Evolutionary conservation across 2,113 vertebrate species (phyloP), one percentile per base, ranked within the genome.

Genomic region (Alces alces): DNA sequence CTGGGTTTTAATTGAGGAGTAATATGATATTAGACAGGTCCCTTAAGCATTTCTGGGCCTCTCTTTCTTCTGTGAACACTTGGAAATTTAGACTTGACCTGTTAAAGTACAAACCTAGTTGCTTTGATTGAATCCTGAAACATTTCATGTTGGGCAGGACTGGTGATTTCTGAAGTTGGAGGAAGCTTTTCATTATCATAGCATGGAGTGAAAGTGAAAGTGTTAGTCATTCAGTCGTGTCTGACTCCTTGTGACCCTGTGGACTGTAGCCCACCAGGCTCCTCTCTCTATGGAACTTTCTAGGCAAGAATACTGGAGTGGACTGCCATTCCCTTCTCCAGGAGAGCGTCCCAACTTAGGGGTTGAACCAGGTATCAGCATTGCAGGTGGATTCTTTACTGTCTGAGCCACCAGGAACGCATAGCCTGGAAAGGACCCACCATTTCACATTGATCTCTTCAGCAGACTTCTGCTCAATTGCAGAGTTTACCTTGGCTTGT

Each of bases 61-160:
- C 47, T 55, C 13, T 93, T 91, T 13, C n/a, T 83, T 83, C 17
- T 43, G 47, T 87, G 61, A 82, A 54, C 0, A 52, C n/a, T 89
- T 64, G 66, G 23, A 84, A 55, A 6, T 45, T 87, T 87, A 79
- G 43, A 85, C 19, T 93, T 90, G 21, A 57, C 90, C 30, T 87
- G 15, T 83, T 95, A 78, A 30, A 78, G 27, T 28, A 60, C 15
- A 94, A 90, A 27, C 52, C 28, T 94, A 47, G 8, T 88, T 97
- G 58, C 36, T 91, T 91, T 97, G 82, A 93, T 76, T 87, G 80
- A 96, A 60, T 79, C 30, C 61, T 95, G 61, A 93, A 95, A 36
- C 23, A 66, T 28, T 89, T 60, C 9, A 89, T 14, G 11, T 54
- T 94, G 80, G 50, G 50, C 25, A 70, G 54, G 50, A 79, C 27